phyloP scores from a whole-genome alignment of 1,140 invertebrate species.

The Aricia agestis region DNA sequence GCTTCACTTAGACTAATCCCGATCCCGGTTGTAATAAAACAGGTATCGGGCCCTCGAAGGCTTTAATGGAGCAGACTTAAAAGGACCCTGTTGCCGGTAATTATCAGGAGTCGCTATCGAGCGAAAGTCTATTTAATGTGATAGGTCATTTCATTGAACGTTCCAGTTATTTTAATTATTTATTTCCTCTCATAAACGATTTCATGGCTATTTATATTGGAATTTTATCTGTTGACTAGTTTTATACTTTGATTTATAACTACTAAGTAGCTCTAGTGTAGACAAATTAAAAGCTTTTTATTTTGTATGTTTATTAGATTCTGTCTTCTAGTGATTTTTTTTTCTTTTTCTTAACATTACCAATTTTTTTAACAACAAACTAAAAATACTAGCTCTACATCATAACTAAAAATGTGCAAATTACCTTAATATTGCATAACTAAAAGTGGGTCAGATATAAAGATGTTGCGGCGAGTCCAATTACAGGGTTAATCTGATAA shows the following conservation, averaged over 20 bases:
- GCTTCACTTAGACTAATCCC: constrained; percentile 2
- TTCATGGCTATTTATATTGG: background rate
- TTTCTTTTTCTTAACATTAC: no score
- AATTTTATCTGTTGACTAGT: background rate
- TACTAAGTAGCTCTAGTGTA: no score
- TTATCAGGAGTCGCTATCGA: constrained; percentile 14
- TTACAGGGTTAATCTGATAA: constrained; percentile 44
- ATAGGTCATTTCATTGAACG: background rate
- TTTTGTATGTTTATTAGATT: no score
- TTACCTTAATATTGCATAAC: background rate
- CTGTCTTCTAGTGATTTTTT: no score
- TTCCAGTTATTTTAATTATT: constrained; percentile 7
- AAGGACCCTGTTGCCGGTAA: constrained; percentile 13
- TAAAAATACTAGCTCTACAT: no score
- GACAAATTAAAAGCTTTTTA: background rate
- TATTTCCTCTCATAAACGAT: constrained; percentile 1
- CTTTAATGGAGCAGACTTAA: constrained; percentile 11
- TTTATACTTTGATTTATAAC: no score
- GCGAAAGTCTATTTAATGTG: constrained; percentile 10
- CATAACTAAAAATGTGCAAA: background rate
- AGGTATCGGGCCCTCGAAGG: constrained; percentile 8
- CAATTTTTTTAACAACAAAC: no score
- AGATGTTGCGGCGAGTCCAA: constrained; percentile 1
- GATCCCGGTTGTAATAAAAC: constrained; percentile 9
- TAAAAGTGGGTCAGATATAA: constrained; percentile 7